These are phyloP conservation scores for Paramisgurnus dabryanus DNA, from an alignment of 2,113 vertebrate genomes.

Conservation along the genomic window DNA sequence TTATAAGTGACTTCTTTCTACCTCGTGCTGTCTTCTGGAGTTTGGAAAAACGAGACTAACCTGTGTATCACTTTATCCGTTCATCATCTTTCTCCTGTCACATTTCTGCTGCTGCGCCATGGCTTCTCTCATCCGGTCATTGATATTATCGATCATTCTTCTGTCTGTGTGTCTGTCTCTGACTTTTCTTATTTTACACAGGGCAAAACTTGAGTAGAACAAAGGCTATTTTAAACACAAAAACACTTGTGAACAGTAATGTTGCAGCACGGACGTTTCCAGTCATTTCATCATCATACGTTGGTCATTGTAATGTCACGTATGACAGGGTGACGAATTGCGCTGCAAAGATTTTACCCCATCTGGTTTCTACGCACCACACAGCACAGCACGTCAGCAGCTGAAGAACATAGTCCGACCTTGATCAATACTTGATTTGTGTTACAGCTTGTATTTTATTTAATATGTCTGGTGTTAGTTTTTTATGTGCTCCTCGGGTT, in stretches of 20 bases:
- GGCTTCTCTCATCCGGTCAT: slow-evolving; percentile 33
- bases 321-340: slow-evolving; percentile 14
- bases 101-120: slow-evolving; percentile 36
- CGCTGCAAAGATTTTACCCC: too few relatives aligned
- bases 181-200: slow-evolving; percentile 28
- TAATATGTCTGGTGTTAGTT: neutral
- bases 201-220: slow-evolving; percentile 18
- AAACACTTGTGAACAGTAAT: neutral
- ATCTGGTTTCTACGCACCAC: neutral
- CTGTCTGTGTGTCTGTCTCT: slow-evolving; percentile 13
- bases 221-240: neutral
- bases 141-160: slow-evolving; percentile 28
- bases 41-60: slow-evolving; percentile 12
- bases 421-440: neutral
- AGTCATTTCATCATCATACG: slow-evolving; percentile 35
- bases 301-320: slow-evolving; percentile 31
- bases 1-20: neutral
- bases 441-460: neutral
- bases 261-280: slow-evolving; percentile 30
- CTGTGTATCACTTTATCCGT: slow-evolving; percentile 11
- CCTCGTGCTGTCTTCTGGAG: neutral
- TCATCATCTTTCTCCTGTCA: slow-evolving; percentile 35
- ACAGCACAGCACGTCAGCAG: neutral
- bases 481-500: neutral
- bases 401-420: slow-evolving; percentile 9